Percentiles rank a stretch among this genome's conserved stretches.
Conservation (phyloP, 2,113 vertebrate genomes). For the Callaeas wilsoni region DNA sequence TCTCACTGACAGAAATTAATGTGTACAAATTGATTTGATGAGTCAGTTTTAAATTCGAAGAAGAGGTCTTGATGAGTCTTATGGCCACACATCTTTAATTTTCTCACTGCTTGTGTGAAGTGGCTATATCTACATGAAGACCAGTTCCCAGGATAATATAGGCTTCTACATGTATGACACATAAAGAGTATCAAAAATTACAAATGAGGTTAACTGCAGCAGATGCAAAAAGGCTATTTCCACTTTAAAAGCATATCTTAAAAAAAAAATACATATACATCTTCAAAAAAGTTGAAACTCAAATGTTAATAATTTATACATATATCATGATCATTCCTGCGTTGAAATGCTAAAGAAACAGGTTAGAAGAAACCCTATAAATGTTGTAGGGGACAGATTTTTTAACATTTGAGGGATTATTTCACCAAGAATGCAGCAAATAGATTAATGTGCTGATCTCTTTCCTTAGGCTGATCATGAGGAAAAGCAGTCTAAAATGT, state of each 20-base stretch:
- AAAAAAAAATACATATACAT: background rate
- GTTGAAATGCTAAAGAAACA: background rate
- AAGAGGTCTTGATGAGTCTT: background rate
- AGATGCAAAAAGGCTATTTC: background rate
- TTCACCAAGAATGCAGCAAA: background rate
- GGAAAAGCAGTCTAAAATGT: constrained; percentile 4
- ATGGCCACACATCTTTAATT: background rate
- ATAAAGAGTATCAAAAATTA: background rate
- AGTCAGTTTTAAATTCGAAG: background rate
- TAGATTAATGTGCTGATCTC: background rate
- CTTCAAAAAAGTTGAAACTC: background rate
- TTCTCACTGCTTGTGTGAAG: background rate
- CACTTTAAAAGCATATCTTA: background rate
- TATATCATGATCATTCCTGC: background rate
- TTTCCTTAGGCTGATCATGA: constrained; percentile 2
- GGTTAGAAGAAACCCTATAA: background rate
- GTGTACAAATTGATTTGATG: background rate
- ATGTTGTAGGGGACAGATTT: background rate
- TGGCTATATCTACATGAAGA: background rate
- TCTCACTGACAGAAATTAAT: background rate
- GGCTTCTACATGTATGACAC: background rate
- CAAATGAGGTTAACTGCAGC: background rate
- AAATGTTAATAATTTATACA: background rate
- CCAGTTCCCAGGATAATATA: background rate
- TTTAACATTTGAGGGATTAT: background rate